Evolutionary conservation across 1,140 invertebrate genomes (phyloP), one percentile per base, ranked within the genome.

Genomic region (Pseudomyrmex sp.): DNA sequence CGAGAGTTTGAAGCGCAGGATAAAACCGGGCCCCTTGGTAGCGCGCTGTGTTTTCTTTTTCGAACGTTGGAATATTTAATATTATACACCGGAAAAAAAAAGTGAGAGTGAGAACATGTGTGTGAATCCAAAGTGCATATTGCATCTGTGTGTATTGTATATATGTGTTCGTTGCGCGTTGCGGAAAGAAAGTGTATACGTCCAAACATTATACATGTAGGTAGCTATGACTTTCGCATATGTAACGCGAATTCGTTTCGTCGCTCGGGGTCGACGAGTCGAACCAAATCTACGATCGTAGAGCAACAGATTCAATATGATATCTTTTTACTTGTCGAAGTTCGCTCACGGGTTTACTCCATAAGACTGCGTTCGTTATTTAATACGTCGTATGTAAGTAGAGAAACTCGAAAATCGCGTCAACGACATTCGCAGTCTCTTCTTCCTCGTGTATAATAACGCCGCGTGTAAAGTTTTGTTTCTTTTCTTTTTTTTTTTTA

Each of bases 361-460:
- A 93, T 93, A 93, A 94, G 93, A 94, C 93, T 93, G 92, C 89
- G 90, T 93, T 93, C 90, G 90, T 92, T 91, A 90, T 91, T 89
- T 91, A 91, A 59, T 70, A 80, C 20, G 48, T 82, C 88, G 80
- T 90, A 91, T 91, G 77, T 89, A 92, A 92, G 84, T 88, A 91
- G 87, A 68, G 58, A 66, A 89, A 69, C 70, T 88, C 79, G 63
- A 79, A 35, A 85, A 84, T 90, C 75, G 70, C 83, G 87, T 87
- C 76, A 88, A 85, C 88, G 89, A 82, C 83, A 90, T 91, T 93
- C 90, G 90, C 87, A 91, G 88, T 92, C 88, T 90, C 85, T 92
- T 91, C 86, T 74, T 87, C 80, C 86, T 91, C 82, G 74, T 52
- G 61, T 76, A 85, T 52, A 87, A 82, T 82, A 79, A 13, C 72